Evolutionary conservation across 1,140 invertebrate genomes (phyloP).

Genomic region (Bombus turneri): DNA sequence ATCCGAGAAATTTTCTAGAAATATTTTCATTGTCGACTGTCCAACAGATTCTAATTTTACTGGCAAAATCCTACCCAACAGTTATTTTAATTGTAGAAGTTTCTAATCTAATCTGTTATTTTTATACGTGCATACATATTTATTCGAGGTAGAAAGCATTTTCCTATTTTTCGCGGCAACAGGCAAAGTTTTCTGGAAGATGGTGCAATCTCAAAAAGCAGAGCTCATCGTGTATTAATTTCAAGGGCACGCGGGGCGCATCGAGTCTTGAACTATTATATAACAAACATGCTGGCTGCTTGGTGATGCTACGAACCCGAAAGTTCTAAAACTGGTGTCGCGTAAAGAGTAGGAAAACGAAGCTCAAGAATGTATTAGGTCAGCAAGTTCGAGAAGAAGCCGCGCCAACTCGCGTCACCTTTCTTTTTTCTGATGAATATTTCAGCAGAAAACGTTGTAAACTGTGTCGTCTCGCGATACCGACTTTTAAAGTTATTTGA

Average conservation of each 20-base stretch:
- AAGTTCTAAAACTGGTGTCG: slow-evolving; percentile 26
- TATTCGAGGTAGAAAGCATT: not conserved
- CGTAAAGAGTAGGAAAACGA: slow-evolving; percentile 22
- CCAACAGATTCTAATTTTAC: too few relatives aligned
- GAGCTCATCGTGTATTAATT: slow-evolving; percentile 11
- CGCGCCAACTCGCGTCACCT: not conserved
- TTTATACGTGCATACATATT: not conserved
- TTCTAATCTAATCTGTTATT: too few relatives aligned
- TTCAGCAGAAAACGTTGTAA: slow-evolving; percentile 40
- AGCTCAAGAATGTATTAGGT: slow-evolving; percentile 40
- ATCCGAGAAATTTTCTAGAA: too few relatives aligned
- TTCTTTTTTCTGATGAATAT: slow-evolving; percentile 45
- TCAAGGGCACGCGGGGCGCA: not conserved
- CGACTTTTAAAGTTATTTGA: slow-evolving; percentile 45
- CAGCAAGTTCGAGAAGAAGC: slow-evolving; percentile 8
- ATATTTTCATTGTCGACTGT: too few relatives aligned
- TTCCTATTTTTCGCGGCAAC: too few relatives aligned
- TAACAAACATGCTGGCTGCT: not conserved
- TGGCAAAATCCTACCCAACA: too few relatives aligned
- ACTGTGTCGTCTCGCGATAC: slow-evolving; percentile 35
- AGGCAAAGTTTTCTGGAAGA: not conserved
- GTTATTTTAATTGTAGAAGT: too few relatives aligned
- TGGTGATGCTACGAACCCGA: not conserved
- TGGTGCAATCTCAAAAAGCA: not conserved
- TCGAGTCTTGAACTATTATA: not conserved